Evolutionary conservation across 2,888 invertebrate genomes (phyloP).

Genomic region (Apodemia duryi): DNA sequence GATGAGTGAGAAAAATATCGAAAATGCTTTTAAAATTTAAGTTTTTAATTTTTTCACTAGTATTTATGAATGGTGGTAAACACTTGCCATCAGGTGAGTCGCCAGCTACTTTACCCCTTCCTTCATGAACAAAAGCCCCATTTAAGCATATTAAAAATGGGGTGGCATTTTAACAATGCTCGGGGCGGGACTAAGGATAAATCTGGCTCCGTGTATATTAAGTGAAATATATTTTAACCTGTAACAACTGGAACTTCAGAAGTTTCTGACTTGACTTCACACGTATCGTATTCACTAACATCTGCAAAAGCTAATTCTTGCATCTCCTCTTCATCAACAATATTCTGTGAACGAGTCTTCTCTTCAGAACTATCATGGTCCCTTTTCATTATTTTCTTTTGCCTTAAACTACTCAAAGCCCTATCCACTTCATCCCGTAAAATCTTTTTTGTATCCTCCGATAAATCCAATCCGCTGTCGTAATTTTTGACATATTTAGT

Average conservation of each 20-base stretch:
- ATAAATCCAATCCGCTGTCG: constrained; percentile 49
- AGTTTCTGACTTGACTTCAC: constrained; percentile 39
- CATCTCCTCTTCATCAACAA: constrained; percentile 15
- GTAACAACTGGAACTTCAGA: constrained; percentile 42
- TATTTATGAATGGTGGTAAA: no score
- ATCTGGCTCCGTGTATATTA: no score
- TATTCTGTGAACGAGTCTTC: constrained; percentile 20
- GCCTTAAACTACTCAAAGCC: constrained; percentile 36
- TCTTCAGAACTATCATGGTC: constrained; percentile 18
- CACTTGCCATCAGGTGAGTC: no score
- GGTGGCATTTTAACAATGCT: no score
- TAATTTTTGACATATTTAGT: constrained; percentile 54
- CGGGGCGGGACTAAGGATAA: no score
- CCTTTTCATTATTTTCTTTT: constrained; percentile 24
- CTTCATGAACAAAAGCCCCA: no score
- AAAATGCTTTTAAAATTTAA: no score
- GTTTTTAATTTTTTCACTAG: no score
- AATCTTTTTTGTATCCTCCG: constrained; percentile 49
- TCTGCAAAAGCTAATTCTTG: constrained; percentile 59
- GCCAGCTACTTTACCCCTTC: no score
- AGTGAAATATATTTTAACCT: constrained; percentile 8
- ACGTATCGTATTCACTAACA: constrained; percentile 42
- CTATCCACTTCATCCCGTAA: constrained; percentile 51
- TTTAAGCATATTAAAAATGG: no score
- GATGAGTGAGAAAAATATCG: no score